Conservation (phyloP, 37 sponge, comb jelly and placozoan species). For the Diacarnus erythraeanus region DNA sequence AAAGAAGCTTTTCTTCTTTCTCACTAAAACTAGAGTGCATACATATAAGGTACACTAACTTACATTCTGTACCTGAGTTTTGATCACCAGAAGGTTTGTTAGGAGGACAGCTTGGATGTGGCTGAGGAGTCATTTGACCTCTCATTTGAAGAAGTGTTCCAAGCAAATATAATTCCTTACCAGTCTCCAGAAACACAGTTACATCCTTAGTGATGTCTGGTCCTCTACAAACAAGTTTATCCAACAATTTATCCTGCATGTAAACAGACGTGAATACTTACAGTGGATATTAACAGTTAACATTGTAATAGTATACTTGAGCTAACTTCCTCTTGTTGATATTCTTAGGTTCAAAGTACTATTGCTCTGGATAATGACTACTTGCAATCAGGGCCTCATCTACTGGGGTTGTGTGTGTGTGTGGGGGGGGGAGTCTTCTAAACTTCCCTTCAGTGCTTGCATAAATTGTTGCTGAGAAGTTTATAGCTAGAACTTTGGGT, state of each 20-base stretch:
- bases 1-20: no score
- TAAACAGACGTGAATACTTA: background rate
- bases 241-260: slow-evolving; percentile 18
- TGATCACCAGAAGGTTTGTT: background rate
- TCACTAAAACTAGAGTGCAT: background rate
- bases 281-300: background rate
- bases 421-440: no score
- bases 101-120: slow-evolving; percentile 9
- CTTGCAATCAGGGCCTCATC: no score
- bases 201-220: slow-evolving; percentile 40
- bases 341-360: no score
- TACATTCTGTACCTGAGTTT: background rate
- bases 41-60: background rate
- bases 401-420: no score
- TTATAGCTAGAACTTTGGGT: no score
- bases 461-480: no score
- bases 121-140: slow-evolving; percentile 62
- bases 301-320: no score
- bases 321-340: no score
- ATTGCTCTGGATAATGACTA: no score
- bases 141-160: slow-evolving; percentile 82
- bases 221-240: slow-evolving; percentile 29
- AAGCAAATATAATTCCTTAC: slow-evolving; percentile 17
- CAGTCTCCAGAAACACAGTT: slow-evolving; percentile 12
- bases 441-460: no score